Conservation (phyloP, 1,140 invertebrate genomes). For the Diploscapter pachys region DNA sequence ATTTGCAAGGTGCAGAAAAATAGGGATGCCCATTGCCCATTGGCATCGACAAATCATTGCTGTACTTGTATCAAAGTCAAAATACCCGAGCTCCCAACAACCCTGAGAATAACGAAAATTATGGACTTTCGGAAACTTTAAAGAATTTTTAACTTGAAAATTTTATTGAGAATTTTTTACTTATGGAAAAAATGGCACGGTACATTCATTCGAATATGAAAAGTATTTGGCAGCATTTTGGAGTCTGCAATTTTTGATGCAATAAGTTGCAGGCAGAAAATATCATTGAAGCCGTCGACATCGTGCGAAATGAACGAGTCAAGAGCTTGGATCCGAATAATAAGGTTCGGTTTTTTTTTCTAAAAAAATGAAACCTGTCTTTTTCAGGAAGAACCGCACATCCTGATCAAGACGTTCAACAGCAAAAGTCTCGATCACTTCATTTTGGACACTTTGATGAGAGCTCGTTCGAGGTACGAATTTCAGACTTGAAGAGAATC, state of each 20-base stretch:
- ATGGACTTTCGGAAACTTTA: too few species aligned
- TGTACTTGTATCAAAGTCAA: too few species aligned
- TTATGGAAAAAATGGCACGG: not conserved
- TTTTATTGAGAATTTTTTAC: constrained; percentile 66
- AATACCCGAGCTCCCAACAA: too few species aligned
- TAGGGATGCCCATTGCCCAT: too few species aligned
- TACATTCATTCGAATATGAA: too few species aligned
- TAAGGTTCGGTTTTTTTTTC: constrained; percentile 36
- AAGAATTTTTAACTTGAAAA: too few species aligned
- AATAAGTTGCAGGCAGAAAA: constrained; percentile 38
- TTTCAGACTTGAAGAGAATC: too few species aligned
- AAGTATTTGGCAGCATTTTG: too few species aligned
- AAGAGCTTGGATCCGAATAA: constrained; percentile 34
- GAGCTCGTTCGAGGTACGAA: constrained; percentile 68
- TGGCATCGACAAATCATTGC: too few species aligned
- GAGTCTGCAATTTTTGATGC: constrained; percentile 6
- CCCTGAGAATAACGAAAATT: too few species aligned
- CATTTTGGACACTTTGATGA: constrained; percentile 74
- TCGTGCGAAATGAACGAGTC: constrained; percentile 43
- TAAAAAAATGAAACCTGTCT: not conserved
- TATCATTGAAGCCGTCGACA: constrained; percentile 57
- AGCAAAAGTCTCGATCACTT: constrained; percentile 74
- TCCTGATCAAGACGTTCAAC: constrained; percentile 75
- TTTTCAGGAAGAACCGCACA: constrained; percentile 63
- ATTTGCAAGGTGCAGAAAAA: too few species aligned